Evolutionary conservation across 2,888 invertebrate species (phyloP).

Genomic region (Sycophila texana): DNA sequence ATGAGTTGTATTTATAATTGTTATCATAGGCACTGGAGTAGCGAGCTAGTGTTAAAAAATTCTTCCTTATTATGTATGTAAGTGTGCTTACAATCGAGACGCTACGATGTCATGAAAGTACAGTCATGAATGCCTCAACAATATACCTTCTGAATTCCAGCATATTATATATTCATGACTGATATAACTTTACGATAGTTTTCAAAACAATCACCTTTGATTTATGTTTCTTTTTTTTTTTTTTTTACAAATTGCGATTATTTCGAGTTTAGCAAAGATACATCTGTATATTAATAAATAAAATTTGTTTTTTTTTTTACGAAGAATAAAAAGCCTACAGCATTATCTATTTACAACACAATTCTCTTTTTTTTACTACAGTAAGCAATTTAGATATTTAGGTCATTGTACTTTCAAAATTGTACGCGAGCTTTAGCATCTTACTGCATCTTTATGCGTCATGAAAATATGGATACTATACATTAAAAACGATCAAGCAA

Average conservation of each 20-base stretch:
- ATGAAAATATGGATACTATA: conserved; percentile 21
- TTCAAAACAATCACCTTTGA: conserved; percentile 52
- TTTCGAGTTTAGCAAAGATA: conserved; percentile 45
- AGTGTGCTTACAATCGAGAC: conserved; percentile 40
- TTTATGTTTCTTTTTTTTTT: neutral
- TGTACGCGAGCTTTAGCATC: conserved; percentile 16
- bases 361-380: conserved; percentile 18
- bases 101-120: conserved; percentile 50
- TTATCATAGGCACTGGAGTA: conserved; percentile 55
- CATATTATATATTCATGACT: conserved; percentile 34
- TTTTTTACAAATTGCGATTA: conserved; percentile 31
- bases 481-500: conserved; percentile 44
- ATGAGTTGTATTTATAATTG: conserved; percentile 32
- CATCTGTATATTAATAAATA: conserved; percentile 29
- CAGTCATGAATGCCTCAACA: conserved; percentile 36
- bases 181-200: conserved; percentile 41
- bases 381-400: conserved; percentile 19
- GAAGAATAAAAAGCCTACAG: conserved; percentile 29
- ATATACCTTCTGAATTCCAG: conserved; percentile 39
- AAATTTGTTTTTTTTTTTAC: conserved; percentile 15
- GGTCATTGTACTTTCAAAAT: conserved; percentile 33
- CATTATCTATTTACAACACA: conserved; percentile 45
- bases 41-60: conserved; percentile 49
- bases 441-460: conserved; percentile 22
- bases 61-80: conserved; percentile 29